Base-by-base conservation (phyloP, 1,140 invertebrate genomes). In the Neodiprion virginianus region DNA sequence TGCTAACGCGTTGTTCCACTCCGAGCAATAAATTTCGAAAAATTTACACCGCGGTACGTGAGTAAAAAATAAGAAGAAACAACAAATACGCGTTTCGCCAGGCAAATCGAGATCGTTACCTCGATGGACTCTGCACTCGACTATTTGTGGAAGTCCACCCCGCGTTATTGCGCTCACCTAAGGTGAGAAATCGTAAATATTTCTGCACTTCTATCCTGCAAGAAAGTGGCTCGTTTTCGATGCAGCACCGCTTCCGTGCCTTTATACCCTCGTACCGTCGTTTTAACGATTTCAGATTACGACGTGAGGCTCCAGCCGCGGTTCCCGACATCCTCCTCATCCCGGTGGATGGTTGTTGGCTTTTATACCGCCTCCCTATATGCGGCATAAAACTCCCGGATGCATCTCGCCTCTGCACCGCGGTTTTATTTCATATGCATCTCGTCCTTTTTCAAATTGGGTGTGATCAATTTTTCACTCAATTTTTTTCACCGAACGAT, bases 251-350 rank as follows among this genome's bases (percentile, higher is more conserved):
- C 53, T 61, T 1, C 28, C 5, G 1, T 40, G 53, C 53, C 53
- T 61, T 61, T 61, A 61, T 61, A 61, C 53, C 53, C 53, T 61
- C 53, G 53, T 61, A 61, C 4, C 53, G 53, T 61, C 7, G 53
- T 61, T 61, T 61, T 9, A 61, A 61, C 53, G 53, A 61, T 61
- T 61, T 61, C 53, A 61, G 53, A 61, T 61, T 61, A 61, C 53
- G 53, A 61, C 53, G n/a, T 8, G 53, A 61, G 53, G 0, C 53
- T 61, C 4, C 11, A 40, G 28, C 11, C 53, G 53, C 53, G 53
- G n/a, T 61, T 17, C 8, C n/a, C 53, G 53, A 61, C 28, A 40
- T 40, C 28, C 28, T 40, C 28, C 28, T 40, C 28, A 40, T 40
- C 28, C 28, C 28, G 53, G 5, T 61, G n/a, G 53, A 61, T 61